phyloP scores from a whole-genome alignment of 2,888 invertebrate genomes.

The Ommatoiulus sabulosus region DNA sequence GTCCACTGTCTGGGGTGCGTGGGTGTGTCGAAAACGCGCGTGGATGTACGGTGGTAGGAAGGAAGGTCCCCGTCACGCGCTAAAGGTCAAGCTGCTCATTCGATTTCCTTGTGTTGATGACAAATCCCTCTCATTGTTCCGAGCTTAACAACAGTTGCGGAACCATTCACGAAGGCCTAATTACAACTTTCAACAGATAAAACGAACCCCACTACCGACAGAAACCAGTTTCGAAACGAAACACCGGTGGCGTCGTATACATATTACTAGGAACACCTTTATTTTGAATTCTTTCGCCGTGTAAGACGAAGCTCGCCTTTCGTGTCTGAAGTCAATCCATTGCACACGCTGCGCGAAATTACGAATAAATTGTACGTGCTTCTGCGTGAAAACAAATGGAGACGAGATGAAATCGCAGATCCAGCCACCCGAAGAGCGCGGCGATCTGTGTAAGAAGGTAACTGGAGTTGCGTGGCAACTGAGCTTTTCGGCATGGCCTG shows the following conservation, averaged over 20 bases:
- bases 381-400: too few species aligned
- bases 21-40: background rate
- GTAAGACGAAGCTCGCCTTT: too few species aligned
- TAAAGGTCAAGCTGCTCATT: background rate
- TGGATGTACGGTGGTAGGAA: background rate
- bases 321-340: too few species aligned
- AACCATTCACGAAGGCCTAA: background rate
- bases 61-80: background rate
- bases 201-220: background rate
- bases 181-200: background rate
- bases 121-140: background rate
- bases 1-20: background rate
- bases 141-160: background rate
- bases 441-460: too few species aligned
- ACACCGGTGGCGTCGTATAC: background rate
- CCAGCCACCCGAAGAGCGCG: too few species aligned
- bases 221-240: background rate
- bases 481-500: background rate
- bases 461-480: too few species aligned
- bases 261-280: too few species aligned
- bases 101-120: slow-evolving; percentile 36
- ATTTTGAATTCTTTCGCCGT: too few species aligned
- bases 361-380: too few species aligned
- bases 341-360: too few species aligned
- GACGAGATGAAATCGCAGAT: too few species aligned